phyloP scores from a whole-genome alignment of 2,797 vertebrate genomes.

The Microctenopoma lineatum region DNA sequence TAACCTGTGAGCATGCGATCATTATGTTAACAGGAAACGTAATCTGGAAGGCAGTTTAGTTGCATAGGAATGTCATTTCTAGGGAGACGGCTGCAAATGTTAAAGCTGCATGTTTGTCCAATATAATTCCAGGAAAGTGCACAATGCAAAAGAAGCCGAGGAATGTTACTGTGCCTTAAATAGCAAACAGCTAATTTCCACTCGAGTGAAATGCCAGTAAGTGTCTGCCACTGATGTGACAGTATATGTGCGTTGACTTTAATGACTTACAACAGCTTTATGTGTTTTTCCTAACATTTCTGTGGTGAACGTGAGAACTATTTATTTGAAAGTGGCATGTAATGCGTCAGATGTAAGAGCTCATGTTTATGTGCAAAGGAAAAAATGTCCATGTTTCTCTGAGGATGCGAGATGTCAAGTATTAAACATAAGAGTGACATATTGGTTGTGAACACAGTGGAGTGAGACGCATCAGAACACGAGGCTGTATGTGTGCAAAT shows the following conservation, averaged over 20 bases:
- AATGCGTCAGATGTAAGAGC: constrained; percentile 8
- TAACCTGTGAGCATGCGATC: no score
- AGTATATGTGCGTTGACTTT: constrained; percentile 1
- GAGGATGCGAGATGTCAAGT: constrained; percentile 9
- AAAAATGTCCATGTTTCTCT: constrained; percentile 1
- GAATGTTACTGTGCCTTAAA: constrained; percentile 1
- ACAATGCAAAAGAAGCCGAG: neutral
- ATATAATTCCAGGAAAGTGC: neutral
- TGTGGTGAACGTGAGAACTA: neutral
- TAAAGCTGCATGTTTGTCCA: neutral
- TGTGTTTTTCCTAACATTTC: constrained; percentile 3
- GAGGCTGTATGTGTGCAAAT: neutral
- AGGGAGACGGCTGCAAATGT: no score
- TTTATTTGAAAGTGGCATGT: constrained; percentile 4
- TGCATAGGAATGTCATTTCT: no score
- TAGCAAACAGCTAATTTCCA: constrained; percentile 6
- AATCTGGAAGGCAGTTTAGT: no score
- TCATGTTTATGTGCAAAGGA: neutral
- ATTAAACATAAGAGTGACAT: constrained; percentile 15
- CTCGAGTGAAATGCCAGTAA: neutral
- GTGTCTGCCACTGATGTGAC: neutral
- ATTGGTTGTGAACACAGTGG: constrained; percentile 16
- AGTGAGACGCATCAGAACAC: neutral
- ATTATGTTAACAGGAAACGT: no score
- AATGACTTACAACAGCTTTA: constrained; percentile 12